phyloP scores from a whole-genome alignment of 2,888 invertebrate species.

The Onchidella celtica region DNA sequence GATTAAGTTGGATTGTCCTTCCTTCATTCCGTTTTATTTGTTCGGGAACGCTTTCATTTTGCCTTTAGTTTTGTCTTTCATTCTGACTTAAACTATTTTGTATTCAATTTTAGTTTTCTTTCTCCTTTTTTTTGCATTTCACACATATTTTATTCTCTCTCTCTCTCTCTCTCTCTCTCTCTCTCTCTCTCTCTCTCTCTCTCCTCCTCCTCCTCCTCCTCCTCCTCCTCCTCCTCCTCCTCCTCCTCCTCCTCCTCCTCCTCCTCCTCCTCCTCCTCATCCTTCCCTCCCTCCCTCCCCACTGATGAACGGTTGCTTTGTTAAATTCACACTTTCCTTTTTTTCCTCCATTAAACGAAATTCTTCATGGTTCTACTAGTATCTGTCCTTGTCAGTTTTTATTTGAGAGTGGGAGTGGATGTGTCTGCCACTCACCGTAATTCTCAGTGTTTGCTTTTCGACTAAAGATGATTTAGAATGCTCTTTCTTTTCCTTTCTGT shows the following conservation, averaged over 20 bases:
- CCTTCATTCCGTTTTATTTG: neutral
- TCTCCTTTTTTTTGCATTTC: neutral
- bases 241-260: neutral
- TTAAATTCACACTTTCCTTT: neutral
- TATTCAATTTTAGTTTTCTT: neutral
- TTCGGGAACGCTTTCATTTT: slow-evolving; percentile 6
- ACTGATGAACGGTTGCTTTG: neutral
- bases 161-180: slow-evolving; percentile 12
- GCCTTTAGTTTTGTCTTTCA: slow-evolving; percentile 13
- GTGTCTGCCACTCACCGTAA: no score
- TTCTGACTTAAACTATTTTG: neutral
- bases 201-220: neutral
- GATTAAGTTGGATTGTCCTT: no score
- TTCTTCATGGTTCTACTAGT: neutral
- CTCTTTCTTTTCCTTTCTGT: no score
- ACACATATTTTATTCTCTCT: neutral
- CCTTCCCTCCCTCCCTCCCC: neutral
- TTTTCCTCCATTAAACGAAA: no score
- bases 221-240: slow-evolving; percentile 10
- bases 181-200: neutral
- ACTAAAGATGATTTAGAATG: no score
- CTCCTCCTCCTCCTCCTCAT: neutral
- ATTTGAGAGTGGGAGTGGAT: no score
- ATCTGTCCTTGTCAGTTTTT: neutral
- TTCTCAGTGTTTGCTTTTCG: no score